Conservation (phyloP, 2,888 invertebrate genomes). For the Alitta virens region DNA sequence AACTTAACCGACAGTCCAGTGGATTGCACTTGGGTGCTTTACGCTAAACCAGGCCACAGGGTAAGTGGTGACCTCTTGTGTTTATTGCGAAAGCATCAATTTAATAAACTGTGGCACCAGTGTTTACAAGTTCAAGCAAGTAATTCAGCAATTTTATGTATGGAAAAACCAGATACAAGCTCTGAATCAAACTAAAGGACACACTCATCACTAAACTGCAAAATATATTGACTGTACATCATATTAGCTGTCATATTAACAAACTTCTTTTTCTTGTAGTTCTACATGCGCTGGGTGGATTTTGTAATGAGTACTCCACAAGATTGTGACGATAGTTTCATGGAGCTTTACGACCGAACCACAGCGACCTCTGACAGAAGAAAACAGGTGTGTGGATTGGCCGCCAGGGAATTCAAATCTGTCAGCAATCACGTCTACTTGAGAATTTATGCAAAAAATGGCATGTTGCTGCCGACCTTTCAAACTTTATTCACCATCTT, state of each 20-base stretch:
- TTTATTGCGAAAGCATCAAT: not conserved
- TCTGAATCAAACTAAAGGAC: too few relatives aligned
- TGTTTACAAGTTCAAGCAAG: too few relatives aligned
- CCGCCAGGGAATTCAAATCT: slow-evolving; percentile 34
- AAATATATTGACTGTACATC: too few relatives aligned
- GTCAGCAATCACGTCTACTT: slow-evolving; percentile 41
- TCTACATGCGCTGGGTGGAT: slow-evolving; percentile 18
- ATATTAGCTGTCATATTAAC: too few relatives aligned
- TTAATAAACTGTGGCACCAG: too few relatives aligned
- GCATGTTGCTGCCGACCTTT: slow-evolving; percentile 36
- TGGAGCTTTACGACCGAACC: slow-evolving; percentile 46
- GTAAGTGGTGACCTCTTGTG: slow-evolving; percentile 27
- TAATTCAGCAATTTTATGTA: too few relatives aligned
- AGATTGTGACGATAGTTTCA: slow-evolving; percentile 40
- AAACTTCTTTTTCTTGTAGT: slow-evolving; percentile 7
- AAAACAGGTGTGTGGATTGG: slow-evolving; percentile 34
- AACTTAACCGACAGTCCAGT: slow-evolving; percentile 29
- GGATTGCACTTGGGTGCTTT: slow-evolving; percentile 54
- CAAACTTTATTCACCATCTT: slow-evolving; percentile 30
- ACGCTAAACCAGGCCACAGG: slow-evolving; percentile 35
- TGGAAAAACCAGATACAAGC: too few relatives aligned
- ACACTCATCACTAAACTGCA: too few relatives aligned
- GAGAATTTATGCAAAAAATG: slow-evolving; percentile 32
- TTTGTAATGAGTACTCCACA: slow-evolving; percentile 25
- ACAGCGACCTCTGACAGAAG: slow-evolving; percentile 33